These are phyloP conservation scores for Lycaena phlaeas DNA, from an alignment of 2,888 invertebrate species.

Conservation along the genomic window DNA sequence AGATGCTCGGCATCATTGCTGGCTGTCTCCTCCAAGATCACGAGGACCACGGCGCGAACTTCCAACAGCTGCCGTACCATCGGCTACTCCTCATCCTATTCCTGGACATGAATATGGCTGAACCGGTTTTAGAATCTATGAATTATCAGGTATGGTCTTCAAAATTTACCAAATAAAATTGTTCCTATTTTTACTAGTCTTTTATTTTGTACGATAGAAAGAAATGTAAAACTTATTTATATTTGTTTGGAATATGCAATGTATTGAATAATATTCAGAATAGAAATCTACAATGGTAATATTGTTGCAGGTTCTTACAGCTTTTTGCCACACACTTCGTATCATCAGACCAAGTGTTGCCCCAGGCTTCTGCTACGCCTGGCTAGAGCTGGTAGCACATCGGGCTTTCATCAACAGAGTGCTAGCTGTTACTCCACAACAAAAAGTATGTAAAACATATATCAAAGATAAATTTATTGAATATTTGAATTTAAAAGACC, in stretches of 20 bases:
- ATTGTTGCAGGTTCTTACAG: slow-evolving; percentile 82
- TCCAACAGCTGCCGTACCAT: slow-evolving; percentile 98
- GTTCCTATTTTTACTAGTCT: no score
- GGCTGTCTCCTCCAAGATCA: slow-evolving; percentile 97
- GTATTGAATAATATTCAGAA: no score
- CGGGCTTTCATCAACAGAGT: slow-evolving; percentile 95
- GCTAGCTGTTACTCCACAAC: slow-evolving; percentile 90
- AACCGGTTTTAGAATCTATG: slow-evolving; percentile 93
- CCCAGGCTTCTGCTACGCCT: slow-evolving; percentile 97
- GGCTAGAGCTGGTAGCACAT: slow-evolving; percentile 98
- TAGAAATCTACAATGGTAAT: neutral
- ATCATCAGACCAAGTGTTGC: slow-evolving; percentile 93
- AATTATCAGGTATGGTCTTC: slow-evolving; percentile 86
- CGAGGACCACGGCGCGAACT: slow-evolving; percentile 89
- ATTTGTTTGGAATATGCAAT: no score
- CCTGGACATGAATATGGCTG: slow-evolving; percentile 95
- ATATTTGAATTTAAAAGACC: neutral
- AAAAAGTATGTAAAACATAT: no score
- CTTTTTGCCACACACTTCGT: slow-evolving; percentile 96
- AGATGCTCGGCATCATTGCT: slow-evolving; percentile 92
- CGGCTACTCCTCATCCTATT: slow-evolving; percentile 97
- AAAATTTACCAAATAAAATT: no score
- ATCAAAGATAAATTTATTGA: neutral
- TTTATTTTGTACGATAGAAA: no score
- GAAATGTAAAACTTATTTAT: no score